Evolutionary conservation across 2,797 vertebrate genomes (phyloP).

Genomic region (Myripristis murdjan): DNA sequence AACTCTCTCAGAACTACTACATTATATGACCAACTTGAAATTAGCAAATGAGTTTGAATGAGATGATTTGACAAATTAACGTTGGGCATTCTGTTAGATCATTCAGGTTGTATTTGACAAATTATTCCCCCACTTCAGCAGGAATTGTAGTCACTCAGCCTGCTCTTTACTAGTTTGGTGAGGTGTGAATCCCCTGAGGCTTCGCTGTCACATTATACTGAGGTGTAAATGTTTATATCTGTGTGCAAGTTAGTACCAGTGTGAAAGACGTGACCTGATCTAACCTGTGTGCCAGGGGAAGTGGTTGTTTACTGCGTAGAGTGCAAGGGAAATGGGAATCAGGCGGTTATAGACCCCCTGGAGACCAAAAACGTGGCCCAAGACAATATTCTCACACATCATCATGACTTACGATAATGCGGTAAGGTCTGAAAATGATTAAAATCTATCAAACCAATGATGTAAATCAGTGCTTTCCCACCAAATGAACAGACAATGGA

Average conservation of each 20-base stretch:
- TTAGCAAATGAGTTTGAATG: no score
- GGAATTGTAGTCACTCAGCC: constrained; percentile 1
- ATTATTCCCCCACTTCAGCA: not conserved
- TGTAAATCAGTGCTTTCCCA: constrained; percentile 16
- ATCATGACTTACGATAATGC: constrained; percentile 5
- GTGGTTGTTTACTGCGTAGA: constrained; percentile 22
- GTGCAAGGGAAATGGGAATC: constrained; percentile 24
- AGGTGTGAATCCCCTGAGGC: constrained; percentile 33
- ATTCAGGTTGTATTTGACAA: not conserved
- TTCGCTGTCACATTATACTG: constrained; percentile 36
- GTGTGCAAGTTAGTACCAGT: constrained; percentile 45
- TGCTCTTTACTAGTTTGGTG: constrained; percentile 13
- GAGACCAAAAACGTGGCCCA: constrained; percentile 9
- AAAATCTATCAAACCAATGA: constrained; percentile 6
- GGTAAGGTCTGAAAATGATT: constrained; percentile 20
- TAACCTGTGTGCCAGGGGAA: constrained; percentile 8
- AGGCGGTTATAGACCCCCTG: not conserved
- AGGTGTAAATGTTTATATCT: constrained; percentile 46
- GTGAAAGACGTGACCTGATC: constrained; percentile 35
- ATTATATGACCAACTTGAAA: not conserved
- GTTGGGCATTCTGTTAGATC: not conserved
- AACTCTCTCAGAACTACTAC: not conserved
- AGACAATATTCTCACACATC: constrained; percentile 16
- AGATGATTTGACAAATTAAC: not conserved
- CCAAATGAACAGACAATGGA: constrained; percentile 3